These are phyloP conservation scores for Ephydatia muelleri DNA, from an alignment of 37 sponge, comb jelly and placozoan genomes.

Conservation along the genomic window DNA sequence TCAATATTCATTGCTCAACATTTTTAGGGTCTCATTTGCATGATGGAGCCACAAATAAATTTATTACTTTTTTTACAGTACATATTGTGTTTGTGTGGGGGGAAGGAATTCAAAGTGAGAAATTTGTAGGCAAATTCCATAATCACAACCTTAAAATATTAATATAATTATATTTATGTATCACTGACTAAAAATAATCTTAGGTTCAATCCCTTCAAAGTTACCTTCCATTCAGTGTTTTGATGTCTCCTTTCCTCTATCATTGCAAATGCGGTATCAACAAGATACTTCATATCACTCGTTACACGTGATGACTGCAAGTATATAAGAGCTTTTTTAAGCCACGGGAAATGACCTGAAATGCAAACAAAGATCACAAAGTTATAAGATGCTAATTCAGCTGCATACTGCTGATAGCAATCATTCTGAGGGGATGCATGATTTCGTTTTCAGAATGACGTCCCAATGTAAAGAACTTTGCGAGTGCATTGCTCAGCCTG, in stretches of 20 bases:
- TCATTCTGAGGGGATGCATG: neutral
- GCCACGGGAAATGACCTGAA: neutral
- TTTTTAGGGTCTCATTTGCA: no score
- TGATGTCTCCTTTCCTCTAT: neutral
- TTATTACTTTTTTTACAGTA: no score
- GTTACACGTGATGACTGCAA: neutral
- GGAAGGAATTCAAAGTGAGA: no score
- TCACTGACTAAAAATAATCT: no score
- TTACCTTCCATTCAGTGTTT: neutral
- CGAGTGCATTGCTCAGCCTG: neutral
- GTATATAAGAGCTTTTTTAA: neutral
- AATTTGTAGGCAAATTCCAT: no score
- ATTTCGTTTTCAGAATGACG: neutral
- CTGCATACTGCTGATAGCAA: neutral
- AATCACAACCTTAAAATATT: no score
- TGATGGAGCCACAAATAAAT: no score
- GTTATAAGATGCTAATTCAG: neutral
- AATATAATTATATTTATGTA: no score
- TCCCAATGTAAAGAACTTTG: neutral
- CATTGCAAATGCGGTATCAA: neutral
- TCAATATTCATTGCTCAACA: no score
- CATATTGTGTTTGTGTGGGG: no score
- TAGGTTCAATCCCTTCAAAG: no score
- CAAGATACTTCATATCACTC: neutral
- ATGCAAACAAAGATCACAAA: neutral